Evolutionary conservation across 2,113 vertebrate species (phyloP).

Genomic region (Daboia siamensis): DNA sequence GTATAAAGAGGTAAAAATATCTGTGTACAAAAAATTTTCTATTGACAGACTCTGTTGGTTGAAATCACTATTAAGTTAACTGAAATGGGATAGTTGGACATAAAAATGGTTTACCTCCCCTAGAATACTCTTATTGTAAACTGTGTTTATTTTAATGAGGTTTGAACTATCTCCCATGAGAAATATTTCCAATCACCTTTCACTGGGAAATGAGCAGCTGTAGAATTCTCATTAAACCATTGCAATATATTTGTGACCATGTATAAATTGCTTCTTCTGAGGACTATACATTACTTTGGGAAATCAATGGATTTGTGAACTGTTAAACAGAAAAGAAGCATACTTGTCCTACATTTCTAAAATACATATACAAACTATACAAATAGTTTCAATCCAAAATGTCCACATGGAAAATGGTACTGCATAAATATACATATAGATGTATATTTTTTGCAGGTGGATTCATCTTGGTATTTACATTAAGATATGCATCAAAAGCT

Average conservation of each 20-base stretch:
- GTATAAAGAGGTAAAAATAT: neutral
- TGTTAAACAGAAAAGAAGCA: neutral
- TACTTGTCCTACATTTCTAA: neutral
- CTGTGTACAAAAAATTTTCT: neutral
- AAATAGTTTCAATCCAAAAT: neutral
- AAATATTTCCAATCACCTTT: neutral
- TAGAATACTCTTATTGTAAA: neutral
- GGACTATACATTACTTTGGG: constrained; percentile 13
- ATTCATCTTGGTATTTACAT: neutral
- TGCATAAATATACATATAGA: neutral
- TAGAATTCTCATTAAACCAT: constrained; percentile 22
- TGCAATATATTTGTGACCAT: neutral
- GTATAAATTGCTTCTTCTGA: constrained; percentile 1
- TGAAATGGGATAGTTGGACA: neutral
- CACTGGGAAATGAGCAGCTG: neutral
- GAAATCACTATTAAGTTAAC: neutral
- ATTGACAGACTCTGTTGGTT: too few relatives aligned
- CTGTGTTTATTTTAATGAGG: neutral
- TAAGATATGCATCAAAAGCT: neutral
- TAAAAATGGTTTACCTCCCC: neutral
- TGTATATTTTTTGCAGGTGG: neutral
- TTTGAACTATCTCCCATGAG: neutral
- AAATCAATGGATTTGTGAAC: neutral
- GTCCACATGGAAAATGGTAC: neutral
- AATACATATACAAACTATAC: neutral